Base-by-base conservation (phyloP, 2,888 invertebrate genomes). In the Pinctada fucata region DNA sequence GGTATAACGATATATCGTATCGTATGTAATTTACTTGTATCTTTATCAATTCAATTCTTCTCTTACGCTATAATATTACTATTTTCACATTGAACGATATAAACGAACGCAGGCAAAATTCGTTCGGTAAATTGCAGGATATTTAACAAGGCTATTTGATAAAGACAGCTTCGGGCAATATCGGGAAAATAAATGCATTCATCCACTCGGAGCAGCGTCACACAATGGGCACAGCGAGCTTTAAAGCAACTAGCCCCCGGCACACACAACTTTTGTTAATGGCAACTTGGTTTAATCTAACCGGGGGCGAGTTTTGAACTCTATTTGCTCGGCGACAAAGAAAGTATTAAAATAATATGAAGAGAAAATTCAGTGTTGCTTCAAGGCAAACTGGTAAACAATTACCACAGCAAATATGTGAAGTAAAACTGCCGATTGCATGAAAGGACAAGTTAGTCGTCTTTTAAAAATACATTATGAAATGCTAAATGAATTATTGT, bases 81-180 rank as follows among this genome's bases (percentile, higher is more conserved):
- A 31, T 31, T 31, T 31, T 31, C 31, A 31, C 31, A 31, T 31
- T 31, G 31, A 31, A 31, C 1, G 31, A 31, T 31, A 0, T 31
- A 31, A 31, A 31, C 31, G 13, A 58, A 58, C 6, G 58, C 8
- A 13, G 13, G 58, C 58, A 10, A 58, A 13, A 58, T 13, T 10
- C 58, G 13, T 58, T 10, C 58, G 13, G 13, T 58, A 58, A 10
- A 10, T 58, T 6, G 58, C 13, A 58, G 13, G 58, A 58, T 58
- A 58, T 58, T 58, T 58, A 58, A 58, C 58, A 58, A 58, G 58
- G 58, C 58, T 58, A 58, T 58, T 58, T 58, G 58, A 58, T 58
- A 58, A 6, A 13, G 58, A 58, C 8, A 58, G 6, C 58, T 13
- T 13, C 8, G 8, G 13, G 58, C 8, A 6, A 58, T 58, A 58